Base-by-base conservation (phyloP, 1,140 invertebrate species). In the Macrotrachela quadricornifera region DNA sequence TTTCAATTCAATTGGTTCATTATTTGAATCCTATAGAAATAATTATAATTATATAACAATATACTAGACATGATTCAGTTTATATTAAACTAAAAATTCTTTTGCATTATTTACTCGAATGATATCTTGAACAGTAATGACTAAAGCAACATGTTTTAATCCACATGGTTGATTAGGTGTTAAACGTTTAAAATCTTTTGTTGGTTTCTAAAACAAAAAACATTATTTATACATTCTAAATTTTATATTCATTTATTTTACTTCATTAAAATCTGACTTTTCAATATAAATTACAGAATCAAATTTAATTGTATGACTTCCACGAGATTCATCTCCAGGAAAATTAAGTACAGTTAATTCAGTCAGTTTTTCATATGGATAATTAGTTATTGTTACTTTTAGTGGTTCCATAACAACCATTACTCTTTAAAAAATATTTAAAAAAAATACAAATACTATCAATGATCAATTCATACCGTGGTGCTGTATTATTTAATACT, bases 361-460 rank as follows among this genome's bases (percentile, higher is more conserved):
- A 16, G 68, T 63, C 56, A 71, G 64, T 1, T 75, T 65, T 17
- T 67, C 65, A 10, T 74, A 65, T 76, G 76, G 63, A 78, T 86
- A 63, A 70, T 95, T 94, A 14, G 69, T 75, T 42, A 99, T 85
- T 0, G 76, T 80, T 0, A 97, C 75, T 75, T 90, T 87, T 0
- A 99, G 63, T 1, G 92, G 90, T 55, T 95, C 81, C 40, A 95
- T 62, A 0, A 96, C 86, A 15, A 83, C 85, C 83, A 99, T 92
- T 12, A 78, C 77, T 63, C 83, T 80, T 64, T 46, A 64, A 66
- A n/a, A n/a, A n/a, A n/a, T n/a, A n/a, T n/a, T n/a, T n/a, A 58
- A 37, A 57, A 41, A 49, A 41, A 54, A 11, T 6, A 3, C 1
- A 14, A 18, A 17, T n/a, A 36, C 14, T 58, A 3, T 49, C 6